These are phyloP conservation scores for Parazoanthus swiftii DNA, from an alignment of 92 coral and sea anemone species.

Conservation along the genomic window DNA sequence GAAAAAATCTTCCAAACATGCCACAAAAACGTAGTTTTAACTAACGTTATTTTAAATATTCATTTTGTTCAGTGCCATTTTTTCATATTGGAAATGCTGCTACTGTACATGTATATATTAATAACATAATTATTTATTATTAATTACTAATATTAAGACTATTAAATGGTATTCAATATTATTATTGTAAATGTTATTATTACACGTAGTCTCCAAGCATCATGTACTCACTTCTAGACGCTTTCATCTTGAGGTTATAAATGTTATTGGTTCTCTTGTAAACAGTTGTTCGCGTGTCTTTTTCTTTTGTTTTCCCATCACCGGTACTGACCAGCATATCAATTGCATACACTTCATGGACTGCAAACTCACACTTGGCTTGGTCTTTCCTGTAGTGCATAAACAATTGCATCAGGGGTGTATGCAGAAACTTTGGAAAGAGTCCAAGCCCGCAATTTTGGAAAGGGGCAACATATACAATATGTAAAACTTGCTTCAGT, in stretches of 20 bases:
- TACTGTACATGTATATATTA: too few relatives aligned
- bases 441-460: too few relatives aligned
- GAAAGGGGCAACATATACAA: too few relatives aligned
- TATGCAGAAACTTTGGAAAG: too few relatives aligned
- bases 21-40: not conserved
- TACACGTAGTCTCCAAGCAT: not conserved
- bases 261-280: constrained; percentile 80
- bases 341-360: constrained; percentile 90
- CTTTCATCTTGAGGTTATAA: constrained; percentile 92
- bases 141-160: not conserved
- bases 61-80: too few relatives aligned
- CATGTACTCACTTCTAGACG: constrained; percentile 76
- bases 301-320: constrained; percentile 92
- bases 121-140: too few relatives aligned
- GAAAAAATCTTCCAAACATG: too few relatives aligned
- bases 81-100: too few relatives aligned
- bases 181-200: not conserved
- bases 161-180: not conserved
- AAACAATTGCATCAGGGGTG: not conserved
- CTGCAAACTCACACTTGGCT: constrained; percentile 88
- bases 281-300: constrained; percentile 86
- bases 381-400: constrained; percentile 75
- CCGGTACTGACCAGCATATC: constrained; percentile 88
- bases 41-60: too few relatives aligned
- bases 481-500: too few relatives aligned